phyloP scores from a whole-genome alignment of 2,888 invertebrate species.

The Nephrotoma guestfalica region DNA sequence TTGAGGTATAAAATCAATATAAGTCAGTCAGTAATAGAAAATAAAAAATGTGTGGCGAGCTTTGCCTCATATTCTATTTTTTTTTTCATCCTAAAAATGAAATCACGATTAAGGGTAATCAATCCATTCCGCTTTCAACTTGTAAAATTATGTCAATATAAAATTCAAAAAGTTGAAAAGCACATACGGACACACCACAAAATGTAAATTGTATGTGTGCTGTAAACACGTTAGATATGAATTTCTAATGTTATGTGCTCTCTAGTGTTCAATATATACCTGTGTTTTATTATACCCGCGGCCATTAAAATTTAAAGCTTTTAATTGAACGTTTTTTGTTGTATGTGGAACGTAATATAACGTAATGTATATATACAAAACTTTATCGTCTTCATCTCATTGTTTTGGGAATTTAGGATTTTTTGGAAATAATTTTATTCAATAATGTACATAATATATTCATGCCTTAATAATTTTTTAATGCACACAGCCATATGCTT shows the following conservation, averaged over 20 bases:
- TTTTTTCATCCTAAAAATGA: background rate
- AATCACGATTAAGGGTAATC: background rate
- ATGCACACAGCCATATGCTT: too few species aligned
- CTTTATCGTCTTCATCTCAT: background rate
- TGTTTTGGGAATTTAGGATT: background rate
- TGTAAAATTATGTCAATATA: background rate
- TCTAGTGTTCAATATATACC: background rate
- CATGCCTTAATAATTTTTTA: too few species aligned
- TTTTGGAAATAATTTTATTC: background rate
- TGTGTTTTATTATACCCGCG: background rate
- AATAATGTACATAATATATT: background rate
- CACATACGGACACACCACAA: background rate
- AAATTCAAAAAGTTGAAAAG: background rate
- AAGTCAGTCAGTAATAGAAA: background rate
- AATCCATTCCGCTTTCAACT: background rate
- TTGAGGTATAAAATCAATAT: background rate
- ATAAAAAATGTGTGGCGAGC: background rate
- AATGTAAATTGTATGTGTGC: background rate
- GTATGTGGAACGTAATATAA: too few species aligned
- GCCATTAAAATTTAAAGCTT: background rate
- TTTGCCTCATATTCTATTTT: background rate
- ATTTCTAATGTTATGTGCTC: background rate
- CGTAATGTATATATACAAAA: background rate
- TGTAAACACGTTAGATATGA: background rate
- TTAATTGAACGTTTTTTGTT: background rate